Evolutionary conservation across 2,113 vertebrate genomes (phyloP).

Genomic region (Pipra filicauda): DNA sequence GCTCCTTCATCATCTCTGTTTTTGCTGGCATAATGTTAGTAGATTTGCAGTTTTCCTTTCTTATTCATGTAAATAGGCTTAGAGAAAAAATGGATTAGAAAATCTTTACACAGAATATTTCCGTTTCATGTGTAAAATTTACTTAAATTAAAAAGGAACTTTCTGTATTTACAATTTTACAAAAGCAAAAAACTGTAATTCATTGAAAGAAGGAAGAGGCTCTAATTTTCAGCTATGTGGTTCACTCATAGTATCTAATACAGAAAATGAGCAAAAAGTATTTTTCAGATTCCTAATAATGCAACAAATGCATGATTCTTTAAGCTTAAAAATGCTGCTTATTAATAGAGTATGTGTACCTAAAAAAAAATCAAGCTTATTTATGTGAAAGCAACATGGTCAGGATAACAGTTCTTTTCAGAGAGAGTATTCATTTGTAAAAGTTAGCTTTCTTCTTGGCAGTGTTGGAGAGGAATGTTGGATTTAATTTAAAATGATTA

Average conservation of each 20-base stretch:
- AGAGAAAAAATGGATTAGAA: not conserved
- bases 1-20: not conserved
- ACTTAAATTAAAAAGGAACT: not conserved
- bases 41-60: not conserved
- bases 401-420: slow-evolving; percentile 59
- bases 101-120: not conserved
- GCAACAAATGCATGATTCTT: not conserved
- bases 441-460: slow-evolving; percentile 73
- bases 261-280: not conserved
- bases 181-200: not conserved
- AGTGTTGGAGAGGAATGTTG: slow-evolving; percentile 75
- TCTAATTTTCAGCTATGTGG: not conserved
- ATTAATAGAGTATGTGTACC: not conserved
- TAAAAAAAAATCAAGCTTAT: not conserved
- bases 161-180: not conserved
- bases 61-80: not conserved
- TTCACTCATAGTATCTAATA: not conserved
- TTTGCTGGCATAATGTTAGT: not conserved
- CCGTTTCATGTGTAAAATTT: not conserved
- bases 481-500: slow-evolving; percentile 91
- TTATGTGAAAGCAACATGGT: slow-evolving; percentile 53
- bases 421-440: slow-evolving; percentile 74
- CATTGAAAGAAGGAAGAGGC: not conserved
- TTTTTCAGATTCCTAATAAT: not conserved
- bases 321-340: slow-evolving; percentile 37